Evolutionary conservation across 2,113 vertebrate genomes (phyloP), one percentile per base, ranked within the genome.

Genomic region (Prunella fulvescens): DNA sequence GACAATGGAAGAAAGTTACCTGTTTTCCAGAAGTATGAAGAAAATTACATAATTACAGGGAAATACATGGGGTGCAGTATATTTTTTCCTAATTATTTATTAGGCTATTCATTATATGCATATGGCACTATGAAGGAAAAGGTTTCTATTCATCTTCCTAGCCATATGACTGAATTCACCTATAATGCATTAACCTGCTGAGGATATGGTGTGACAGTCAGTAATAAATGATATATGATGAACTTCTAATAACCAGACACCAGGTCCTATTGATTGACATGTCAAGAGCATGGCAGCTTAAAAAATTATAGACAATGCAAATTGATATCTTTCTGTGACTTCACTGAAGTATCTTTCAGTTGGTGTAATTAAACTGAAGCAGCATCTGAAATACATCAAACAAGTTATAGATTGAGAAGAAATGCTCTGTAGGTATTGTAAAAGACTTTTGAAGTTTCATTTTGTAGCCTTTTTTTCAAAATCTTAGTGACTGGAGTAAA

Each of bases 291-390:
- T 57, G 71, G 82, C 72, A 96, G 56, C 25, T 88, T 88, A 66
- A 97, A 67, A 90, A 93, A 95, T 96, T 95, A 95, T 26, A 58
- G 82, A 31, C 51, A 90, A 94, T 74, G 42, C 62, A 97, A 97
- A 97, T 94, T 93, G 58, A 87, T 90, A 25, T 95, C 95, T 96
- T 97, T 69, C 81, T 95, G 45, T 31, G 86, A 96, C 64, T 96
- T 97, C 85, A 97, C 77, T 95, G 94, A 95, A 98, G 47, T 50
- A 62, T 95, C 62, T 94, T 96, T 76, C 95, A 90, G 70, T 87
- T 95, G 82, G 81, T 93, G 50, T 86, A 96, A 97, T 96, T 93
- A 97, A 97, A 97, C 37, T 85, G 54, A 85, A 96, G 58, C 79
- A 79, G 71, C 77, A 94, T 80, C 93, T 96, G 51, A 97, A 96